Base-by-base conservation (phyloP, 2,113 vertebrate species). In the Arenaria interpres region DNA sequence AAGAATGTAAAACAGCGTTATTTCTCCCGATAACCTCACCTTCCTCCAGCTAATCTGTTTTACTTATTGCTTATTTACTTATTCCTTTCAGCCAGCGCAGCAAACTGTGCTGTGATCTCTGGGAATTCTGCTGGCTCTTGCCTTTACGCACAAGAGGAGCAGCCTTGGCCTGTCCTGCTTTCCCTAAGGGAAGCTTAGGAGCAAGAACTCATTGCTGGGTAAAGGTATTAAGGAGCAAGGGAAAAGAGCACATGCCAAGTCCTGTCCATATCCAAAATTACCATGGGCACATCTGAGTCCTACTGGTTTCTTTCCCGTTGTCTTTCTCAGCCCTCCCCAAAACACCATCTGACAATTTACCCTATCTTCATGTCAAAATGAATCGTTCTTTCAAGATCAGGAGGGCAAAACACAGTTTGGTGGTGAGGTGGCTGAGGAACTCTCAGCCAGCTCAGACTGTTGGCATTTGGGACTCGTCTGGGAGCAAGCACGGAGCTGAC, bases 281-380 rank as follows among this genome's bases (percentile, higher is more conserved):
- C 37, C 50, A 8, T n/a, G 18, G 1, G 4, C 43, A 32, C n/a
- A 4, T 77, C 27, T 32, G 27, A 56, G 25, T 73, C 48, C 37
- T 63, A 1, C 15, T 10, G 6, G 2, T 23, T n/a, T 78, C 30
- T 46, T 78, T 73, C 23, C 22, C 1, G 0, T n/a, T 11, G 30
- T 79, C 43, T 54, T n/a, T 21, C 53, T 77, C 46, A 72, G 27
- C 32, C 18, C 14, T 66, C 9, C 35, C 57, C 18, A 48, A 71
- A 71, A 5, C 22, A 71, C 43, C 15, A 11, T 60, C 22, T 54
- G 50, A 69, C 11, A 30, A 10, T 76, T 69, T 66, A 7, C 51
- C 25, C 25, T 25, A 24, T 56, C 41, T 77, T 62, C 35, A 56
- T 62, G 17, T 50, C 71, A 67, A 11, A 22, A 32, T 45, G 32